Evolutionary conservation across 1,140 invertebrate species (phyloP), one percentile per base, ranked within the genome.

Genomic region (Cotesia typhae): DNA sequence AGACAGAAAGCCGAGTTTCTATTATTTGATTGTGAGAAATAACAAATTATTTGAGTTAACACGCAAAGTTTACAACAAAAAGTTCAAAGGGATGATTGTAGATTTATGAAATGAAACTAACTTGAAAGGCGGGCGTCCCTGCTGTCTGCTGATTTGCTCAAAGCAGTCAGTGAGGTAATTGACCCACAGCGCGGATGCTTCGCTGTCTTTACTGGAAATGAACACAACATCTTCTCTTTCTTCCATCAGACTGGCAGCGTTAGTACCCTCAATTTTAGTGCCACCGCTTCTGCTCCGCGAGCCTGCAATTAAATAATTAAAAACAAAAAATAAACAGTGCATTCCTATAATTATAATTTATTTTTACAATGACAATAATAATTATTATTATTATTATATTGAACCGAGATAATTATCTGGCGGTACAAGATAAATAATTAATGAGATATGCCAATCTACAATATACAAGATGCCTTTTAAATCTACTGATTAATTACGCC

Each of bases 131-230:
- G 92, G 91, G 77, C 91, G 80, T 51, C 91, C 91, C 80, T 92
- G 90, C 76, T 94, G 92, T 67, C 92, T 91, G 83, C 92, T 93
- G 75, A 94, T 93, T 85, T 94, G 93, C 79, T 94, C 92, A 81
- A 94, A 95, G 82, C 93, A 94, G 28, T 90, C 90, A 28, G 90
- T 91, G 71, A 95, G 89, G 83, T 94, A 94, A 77, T 92, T 92
- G n/a, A 92, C 92, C 92, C 94, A 94, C 7, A 93, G 79, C 5
- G 89, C 88, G 55, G 93, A 92, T 57, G 92, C 91, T 37, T 93
- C 91, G 72, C 93, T 94, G 41, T 91, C 90, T 63, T 90, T 91
- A 75, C 92, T 91, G 75, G 92, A 94, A 35, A 95, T 84, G 80
- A 95, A 93, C 37, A 94, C 87, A 41, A 95, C 93, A 78, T 94